Base-by-base conservation (phyloP, 2,888 invertebrate genomes). In the Acanthosepion esculentum region DNA sequence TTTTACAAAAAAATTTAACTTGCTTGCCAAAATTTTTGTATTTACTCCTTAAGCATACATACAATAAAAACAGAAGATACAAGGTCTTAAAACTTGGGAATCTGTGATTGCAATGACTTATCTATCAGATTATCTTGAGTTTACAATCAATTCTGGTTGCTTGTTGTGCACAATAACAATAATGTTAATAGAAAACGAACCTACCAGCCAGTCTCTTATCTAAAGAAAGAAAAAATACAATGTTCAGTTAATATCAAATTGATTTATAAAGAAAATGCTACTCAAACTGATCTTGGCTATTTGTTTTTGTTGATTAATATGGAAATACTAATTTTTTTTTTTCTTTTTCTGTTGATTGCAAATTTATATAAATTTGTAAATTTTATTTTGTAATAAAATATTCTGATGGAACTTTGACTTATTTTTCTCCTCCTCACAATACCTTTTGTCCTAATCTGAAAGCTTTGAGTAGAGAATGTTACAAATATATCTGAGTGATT, bases 381-480 rank as follows among this genome's bases (percentile, higher is more conserved):
- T 78, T 78, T n/a, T 33, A 78, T 78, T 78, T 78, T 78, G 78
- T 78, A 78, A 78, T 78, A 78, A 78, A 78, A n/a, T 78, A n/a
- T 78, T 78, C 78, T 78, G 4, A 78, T 78, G 33, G 33, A 78
- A 78, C n/a, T 78, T 78, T 78, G 78, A 18, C n/a, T 78, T 78
- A 15, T n/a, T 78, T 78, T 78, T 78, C 78, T 78, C 1, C 78
- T 78, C 10, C n/a, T 78, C 78, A 59, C 33, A 33, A 78, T 33
- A 18, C 12, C n/a, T 5, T n/a, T 78, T 78, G 78, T 78, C n/a
- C n/a, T 78, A n/a, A 78, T 15, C 15, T 78, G 33, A 78, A n/a
- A 33, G 20, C 59, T 59, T 59, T 59, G 5, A 23, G 23, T 59
- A 20, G 59, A 59, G 59, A 23, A 59, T 59, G 59, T 59, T 59